Conservation (phyloP, 2,113 vertebrate species). For the Ursus arctos region DNA sequence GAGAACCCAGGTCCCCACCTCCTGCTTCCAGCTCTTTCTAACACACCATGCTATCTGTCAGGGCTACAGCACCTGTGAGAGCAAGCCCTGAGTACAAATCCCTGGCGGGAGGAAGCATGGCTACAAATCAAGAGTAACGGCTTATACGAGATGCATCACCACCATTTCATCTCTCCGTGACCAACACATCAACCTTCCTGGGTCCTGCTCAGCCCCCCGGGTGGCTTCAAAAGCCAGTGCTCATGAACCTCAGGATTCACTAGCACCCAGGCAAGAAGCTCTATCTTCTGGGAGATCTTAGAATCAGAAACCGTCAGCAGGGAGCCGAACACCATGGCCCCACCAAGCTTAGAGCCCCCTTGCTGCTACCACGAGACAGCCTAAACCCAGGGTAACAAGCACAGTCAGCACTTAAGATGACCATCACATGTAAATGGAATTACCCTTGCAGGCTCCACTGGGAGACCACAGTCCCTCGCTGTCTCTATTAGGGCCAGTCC, state of each 20-base stretch:
- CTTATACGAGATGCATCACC: fast-evolving
- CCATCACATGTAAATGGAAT: neutral
- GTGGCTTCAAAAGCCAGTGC: neutral
- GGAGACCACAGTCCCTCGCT: neutral
- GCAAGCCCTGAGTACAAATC: neutral
- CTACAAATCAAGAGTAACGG: neutral
- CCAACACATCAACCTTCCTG: no score
- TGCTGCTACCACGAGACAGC: neutral
- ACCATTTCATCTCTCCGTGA: neutral
- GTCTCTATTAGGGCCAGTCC: neutral
- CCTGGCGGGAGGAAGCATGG: neutral
- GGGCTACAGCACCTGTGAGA: neutral
- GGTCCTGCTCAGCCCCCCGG: neutral
- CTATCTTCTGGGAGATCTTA: neutral
- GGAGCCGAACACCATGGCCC: neutral
- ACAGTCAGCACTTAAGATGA: neutral
- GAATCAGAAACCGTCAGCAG: neutral
- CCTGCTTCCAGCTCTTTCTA: neutral
- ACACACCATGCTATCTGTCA: neutral
- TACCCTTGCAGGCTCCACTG: neutral
- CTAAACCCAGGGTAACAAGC: neutral
- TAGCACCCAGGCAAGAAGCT: neutral
- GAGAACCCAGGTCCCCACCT: neutral
- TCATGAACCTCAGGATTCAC: neutral
- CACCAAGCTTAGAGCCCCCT: neutral